A percentile compares a stretch with the other conserved stretches of the same genome.
phyloP scores from a whole-genome alignment of 2,888 invertebrate species.

The Teleogryllus oceanicus region DNA sequence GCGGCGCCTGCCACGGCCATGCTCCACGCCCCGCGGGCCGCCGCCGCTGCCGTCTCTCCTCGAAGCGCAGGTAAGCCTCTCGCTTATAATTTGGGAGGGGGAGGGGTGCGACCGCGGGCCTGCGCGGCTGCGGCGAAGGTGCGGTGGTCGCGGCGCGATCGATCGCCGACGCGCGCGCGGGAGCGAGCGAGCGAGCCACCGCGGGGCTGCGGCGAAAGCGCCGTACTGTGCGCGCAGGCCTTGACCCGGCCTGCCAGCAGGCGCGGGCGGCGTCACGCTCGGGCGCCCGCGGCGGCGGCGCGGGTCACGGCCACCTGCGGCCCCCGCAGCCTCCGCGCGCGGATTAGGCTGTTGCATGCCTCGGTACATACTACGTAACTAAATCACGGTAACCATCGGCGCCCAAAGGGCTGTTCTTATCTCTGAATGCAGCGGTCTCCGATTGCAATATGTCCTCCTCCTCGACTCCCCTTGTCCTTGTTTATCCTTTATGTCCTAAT shows the following conservation, averaged over 20 bases:
- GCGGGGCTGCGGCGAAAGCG: conserved; percentile 12
- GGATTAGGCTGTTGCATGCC: no score
- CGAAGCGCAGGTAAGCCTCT: no score
- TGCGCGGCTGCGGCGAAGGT: background rate
- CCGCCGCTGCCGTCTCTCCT: no score
- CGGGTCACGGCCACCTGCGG: conserved; percentile 6
- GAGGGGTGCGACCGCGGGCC: background rate
- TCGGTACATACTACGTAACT: no score
- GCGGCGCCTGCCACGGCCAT: background rate
- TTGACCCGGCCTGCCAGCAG: background rate
- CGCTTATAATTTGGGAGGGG: no score
- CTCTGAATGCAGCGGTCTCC: no score
- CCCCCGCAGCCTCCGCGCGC: background rate
- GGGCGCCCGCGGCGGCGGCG: background rate
- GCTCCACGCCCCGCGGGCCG: background rate
- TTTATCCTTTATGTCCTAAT: no score
- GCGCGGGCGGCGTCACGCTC: background rate
- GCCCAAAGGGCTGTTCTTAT: no score
- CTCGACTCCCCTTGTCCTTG: no score
- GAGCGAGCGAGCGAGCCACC: background rate
- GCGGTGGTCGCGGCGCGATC: background rate
- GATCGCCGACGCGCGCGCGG: background rate
- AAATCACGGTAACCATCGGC: no score
- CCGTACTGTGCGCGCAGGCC: background rate
- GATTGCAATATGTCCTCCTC: no score